These are phyloP conservation scores for Linurgus olivaceus DNA, from an alignment of 2,797 vertebrate species.

Conservation along the genomic window DNA sequence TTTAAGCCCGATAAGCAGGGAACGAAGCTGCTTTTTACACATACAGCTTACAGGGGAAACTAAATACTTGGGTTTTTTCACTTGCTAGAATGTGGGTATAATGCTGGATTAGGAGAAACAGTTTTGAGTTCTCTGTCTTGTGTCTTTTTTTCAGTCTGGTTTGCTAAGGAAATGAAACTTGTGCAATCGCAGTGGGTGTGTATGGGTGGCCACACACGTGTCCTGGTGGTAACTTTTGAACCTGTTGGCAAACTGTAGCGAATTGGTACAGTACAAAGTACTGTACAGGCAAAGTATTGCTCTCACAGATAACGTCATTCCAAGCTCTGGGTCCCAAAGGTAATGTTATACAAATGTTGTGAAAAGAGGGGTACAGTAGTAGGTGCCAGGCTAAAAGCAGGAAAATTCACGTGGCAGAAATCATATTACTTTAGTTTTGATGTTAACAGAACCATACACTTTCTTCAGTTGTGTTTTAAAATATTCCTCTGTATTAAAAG, in stretches of 20 bases:
- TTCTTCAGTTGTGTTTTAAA: not conserved
- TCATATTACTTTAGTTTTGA: not conserved
- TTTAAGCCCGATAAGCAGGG: not conserved
- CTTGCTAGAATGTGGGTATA: not conserved
- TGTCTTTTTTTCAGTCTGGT: not conserved
- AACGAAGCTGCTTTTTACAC: not conserved
- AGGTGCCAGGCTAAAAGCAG: not conserved
- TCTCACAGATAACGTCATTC: not conserved
- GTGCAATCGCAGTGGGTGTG: not conserved
- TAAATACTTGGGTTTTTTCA: not conserved
- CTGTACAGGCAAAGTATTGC: not conserved
- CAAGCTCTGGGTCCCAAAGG: not conserved
- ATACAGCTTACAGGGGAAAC: not conserved
- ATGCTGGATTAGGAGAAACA: not conserved
- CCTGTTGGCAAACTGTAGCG: not conserved
- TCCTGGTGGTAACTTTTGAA: not conserved
- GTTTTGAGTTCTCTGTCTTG: not conserved
- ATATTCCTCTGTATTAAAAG: not conserved
- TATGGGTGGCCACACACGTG: not conserved
- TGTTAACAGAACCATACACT: not conserved
- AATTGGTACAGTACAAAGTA: not conserved
- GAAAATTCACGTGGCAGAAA: not conserved
- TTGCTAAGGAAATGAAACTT: conserved; percentile 52
- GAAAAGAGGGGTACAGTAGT: not conserved
- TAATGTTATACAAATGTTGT: not conserved